Conservation (phyloP, 2,888 invertebrate genomes). For the Protonemura montana region DNA sequence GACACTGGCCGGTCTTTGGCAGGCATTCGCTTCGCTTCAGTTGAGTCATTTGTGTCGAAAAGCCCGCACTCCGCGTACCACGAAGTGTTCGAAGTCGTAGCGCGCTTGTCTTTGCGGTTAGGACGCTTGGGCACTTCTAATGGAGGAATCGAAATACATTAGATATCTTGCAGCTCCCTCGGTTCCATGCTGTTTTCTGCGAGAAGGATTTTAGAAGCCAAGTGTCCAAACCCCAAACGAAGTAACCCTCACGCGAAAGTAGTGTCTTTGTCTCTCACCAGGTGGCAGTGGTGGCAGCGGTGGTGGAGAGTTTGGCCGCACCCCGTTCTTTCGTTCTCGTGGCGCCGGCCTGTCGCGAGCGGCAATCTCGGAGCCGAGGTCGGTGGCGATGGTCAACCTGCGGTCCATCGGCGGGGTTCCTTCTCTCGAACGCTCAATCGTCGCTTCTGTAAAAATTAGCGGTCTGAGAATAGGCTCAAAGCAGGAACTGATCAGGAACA, state of each 20-base stretch:
- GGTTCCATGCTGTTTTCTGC: too few relatives aligned
- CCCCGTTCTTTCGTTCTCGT: slow-evolving; percentile 46
- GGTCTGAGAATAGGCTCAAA: too few relatives aligned
- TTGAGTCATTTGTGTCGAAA: slow-evolving; percentile 57
- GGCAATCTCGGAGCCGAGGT: slow-evolving; percentile 30
- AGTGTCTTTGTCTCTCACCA: too few relatives aligned
- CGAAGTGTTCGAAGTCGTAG: slow-evolving; percentile 57
- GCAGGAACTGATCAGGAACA: too few relatives aligned
- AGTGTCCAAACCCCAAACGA: too few relatives aligned
- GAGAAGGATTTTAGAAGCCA: too few relatives aligned
- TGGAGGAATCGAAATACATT: too few relatives aligned
- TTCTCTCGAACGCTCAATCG: neutral
- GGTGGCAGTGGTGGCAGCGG: slow-evolving; percentile 52
- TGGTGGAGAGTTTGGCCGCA: slow-evolving; percentile 53
- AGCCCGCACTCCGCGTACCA: slow-evolving; percentile 76
- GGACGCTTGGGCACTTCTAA: slow-evolving; percentile 45
- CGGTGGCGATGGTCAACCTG: slow-evolving; percentile 48
- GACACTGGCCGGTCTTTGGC: slow-evolving; percentile 44
- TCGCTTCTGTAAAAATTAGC: too few relatives aligned
- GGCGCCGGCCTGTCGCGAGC: slow-evolving; percentile 23
- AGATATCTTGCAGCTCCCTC: too few relatives aligned
- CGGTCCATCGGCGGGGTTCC: slow-evolving; percentile 16
- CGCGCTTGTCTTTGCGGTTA: slow-evolving; percentile 43
- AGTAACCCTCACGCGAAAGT: too few relatives aligned
- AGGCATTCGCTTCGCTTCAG: slow-evolving; percentile 9